Percentiles rank a stretch among this genome's conserved stretches.
These are phyloP conservation scores for Parapsyche elsis DNA, from an alignment of 1,140 invertebrate genomes.

Conservation along the genomic window DNA sequence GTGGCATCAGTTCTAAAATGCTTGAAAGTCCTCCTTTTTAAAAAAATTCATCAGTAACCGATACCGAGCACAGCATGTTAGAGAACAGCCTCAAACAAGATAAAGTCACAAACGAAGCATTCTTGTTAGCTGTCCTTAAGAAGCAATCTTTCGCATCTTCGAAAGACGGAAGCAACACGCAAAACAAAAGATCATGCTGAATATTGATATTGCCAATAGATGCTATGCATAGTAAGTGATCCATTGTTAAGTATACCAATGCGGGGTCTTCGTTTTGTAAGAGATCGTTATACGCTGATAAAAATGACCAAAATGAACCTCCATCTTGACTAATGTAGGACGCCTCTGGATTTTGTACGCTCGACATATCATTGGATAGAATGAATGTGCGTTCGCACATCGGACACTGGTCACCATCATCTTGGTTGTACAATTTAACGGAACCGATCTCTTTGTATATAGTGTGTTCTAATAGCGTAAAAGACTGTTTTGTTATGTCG, in stretches of 20 bases:
- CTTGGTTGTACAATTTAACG: conserved; percentile 25
- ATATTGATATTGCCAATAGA: conserved; percentile 67
- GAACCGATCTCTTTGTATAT: conserved; percentile 72
- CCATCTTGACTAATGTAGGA: background rate
- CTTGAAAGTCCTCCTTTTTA: conserved; percentile 69
- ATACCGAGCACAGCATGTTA: conserved; percentile 67
- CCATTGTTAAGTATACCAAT: conserved; percentile 69
- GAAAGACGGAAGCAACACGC: conserved; percentile 73
- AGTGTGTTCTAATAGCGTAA: conserved; percentile 69
- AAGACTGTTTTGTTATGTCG: conserved; percentile 58
- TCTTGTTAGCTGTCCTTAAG: conserved; percentile 61
- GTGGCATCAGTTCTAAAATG: conserved; percentile 67
- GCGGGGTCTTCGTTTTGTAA: conserved; percentile 68
- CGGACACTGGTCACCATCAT: conserved; percentile 61
- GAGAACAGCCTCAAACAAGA: conserved; percentile 73
- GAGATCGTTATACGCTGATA: conserved; percentile 70
- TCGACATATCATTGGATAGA: conserved; percentile 46
- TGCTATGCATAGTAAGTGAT: conserved; percentile 71
- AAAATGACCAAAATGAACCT: conserved; percentile 66
- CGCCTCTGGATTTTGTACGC: background rate
- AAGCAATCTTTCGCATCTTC: conserved; percentile 68
- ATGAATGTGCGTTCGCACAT: conserved; percentile 62
- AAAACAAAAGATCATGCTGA: conserved; percentile 69
- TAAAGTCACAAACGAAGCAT: conserved; percentile 70
- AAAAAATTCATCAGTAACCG: conserved; percentile 71